Conservation (phyloP, 1,140 invertebrate species). For the Teleopsis dalmanni region DNA sequence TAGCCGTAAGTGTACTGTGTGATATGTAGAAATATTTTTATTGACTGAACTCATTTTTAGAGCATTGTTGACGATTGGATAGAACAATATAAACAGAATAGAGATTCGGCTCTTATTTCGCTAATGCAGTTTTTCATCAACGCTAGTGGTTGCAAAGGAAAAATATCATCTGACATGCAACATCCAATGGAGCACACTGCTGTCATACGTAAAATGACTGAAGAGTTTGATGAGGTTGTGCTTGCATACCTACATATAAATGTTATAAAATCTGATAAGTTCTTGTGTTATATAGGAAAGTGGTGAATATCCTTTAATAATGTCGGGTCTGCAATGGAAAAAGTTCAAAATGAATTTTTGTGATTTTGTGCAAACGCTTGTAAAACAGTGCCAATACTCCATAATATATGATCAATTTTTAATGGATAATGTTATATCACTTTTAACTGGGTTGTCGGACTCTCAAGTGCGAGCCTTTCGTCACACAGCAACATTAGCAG, state of each 20-base stretch:
- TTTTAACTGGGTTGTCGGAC: constrained; percentile 94
- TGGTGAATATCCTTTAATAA: constrained; percentile 98
- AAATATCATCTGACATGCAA: constrained; percentile 89
- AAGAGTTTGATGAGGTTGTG: constrained; percentile 93
- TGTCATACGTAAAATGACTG: constrained; percentile 97
- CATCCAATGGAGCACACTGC: constrained; percentile 89
- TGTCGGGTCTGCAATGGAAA: constrained; percentile 94
- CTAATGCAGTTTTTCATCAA: constrained; percentile 99
- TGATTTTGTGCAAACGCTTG: constrained; percentile 94
- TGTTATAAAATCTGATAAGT: no score
- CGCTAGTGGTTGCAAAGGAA: constrained; percentile 93
- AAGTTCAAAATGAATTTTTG: constrained; percentile 95
- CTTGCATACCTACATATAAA: no score
- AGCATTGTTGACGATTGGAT: constrained; percentile 98
- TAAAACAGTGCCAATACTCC: constrained; percentile 96
- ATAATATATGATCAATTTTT: constrained; percentile 99
- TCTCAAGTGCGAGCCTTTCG: constrained; percentile 97
- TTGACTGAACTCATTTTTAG: constrained; percentile 41
- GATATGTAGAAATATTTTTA: neutral
- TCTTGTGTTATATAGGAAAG: constrained; percentile 60
- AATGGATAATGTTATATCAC: constrained; percentile 97
- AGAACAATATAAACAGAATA: constrained; percentile 87
- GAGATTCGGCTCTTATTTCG: constrained; percentile 84
- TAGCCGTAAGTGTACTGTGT: constrained; percentile 57
- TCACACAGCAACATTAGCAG: constrained; percentile 96